Evolutionary conservation across 1,140 invertebrate species (phyloP), one percentile per base, ranked within the genome.

Genomic region (Meloidogyne chitwoodi): DNA sequence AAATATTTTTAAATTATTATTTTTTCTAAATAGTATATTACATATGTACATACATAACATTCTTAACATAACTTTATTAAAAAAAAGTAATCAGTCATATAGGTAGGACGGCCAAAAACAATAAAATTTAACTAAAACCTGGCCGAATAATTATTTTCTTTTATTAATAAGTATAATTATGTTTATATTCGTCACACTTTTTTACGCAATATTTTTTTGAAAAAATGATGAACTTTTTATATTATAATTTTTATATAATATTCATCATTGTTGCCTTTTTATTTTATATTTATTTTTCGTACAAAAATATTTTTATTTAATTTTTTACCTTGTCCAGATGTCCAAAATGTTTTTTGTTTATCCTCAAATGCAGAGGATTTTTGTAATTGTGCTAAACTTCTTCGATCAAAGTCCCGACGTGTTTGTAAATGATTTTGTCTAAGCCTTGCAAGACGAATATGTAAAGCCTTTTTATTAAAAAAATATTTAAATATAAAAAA

Each of bases 381-480:
- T 66, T 66, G 27, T 29, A 66, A 66, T 66, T 66, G 65, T 29
- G 6, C 14, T 66, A 66, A 66, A 31, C 27, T 31, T 31, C 34
- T n/a, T 22, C 64, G 14, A 19, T 75, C 74, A 41, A 66, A 75
- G 5, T 75, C 67, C 6, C 63, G 61, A 27, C 38, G 27, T 19
- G 74, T 68, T 34, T 26, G 56, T 26, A 83, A 14, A 34, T 81
- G 80, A 31, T 65, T 79, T 41, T 75, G 73, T 14, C 80, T 63
- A 2, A 83, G 34, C n/a, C 72, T 41, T 34, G 82, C 72, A 22
- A 81, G 68, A 4, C 80, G 70, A 29, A 73, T 44, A 69, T 79
- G 80, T 44, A 83, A 41, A 12, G 68, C 34, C 56, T 41, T 56
- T 19, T 38, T 62, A 26, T 31, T 29, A 6, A 61, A 11, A 19